Evolutionary conservation across 2,888 invertebrate species (phyloP).

Genomic region (Hydropsyche betteni): DNA sequence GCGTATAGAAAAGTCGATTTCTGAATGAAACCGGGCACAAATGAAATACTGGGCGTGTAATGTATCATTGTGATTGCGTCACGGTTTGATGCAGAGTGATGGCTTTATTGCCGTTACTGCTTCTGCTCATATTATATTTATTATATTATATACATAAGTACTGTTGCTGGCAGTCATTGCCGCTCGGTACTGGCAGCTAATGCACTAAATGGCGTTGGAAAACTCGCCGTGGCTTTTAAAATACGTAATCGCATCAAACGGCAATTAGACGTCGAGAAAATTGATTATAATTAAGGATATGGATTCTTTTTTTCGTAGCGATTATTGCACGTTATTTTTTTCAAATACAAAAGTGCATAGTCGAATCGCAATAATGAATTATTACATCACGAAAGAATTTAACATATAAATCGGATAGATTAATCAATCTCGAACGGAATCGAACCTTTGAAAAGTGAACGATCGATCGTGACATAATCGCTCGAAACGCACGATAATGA

Average conservation of each 20-base stretch:
- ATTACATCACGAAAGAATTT: too few relatives aligned
- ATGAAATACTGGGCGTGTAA: slow-evolving; percentile 48
- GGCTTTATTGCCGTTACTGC: slow-evolving; percentile 47
- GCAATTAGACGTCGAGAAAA: neutral
- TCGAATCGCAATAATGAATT: too few relatives aligned
- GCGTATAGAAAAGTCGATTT: slow-evolving; percentile 26
- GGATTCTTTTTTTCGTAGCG: too few relatives aligned
- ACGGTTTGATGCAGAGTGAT: slow-evolving; percentile 48
- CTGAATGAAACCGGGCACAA: slow-evolving; percentile 41
- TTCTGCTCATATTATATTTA: slow-evolving; percentile 38
- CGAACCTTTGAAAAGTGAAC: neutral
- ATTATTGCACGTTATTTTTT: too few relatives aligned
- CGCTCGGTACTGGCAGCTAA: neutral
- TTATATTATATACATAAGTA: slow-evolving; percentile 15
- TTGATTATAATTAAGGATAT: neutral
- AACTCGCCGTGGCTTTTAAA: slow-evolving; percentile 18
- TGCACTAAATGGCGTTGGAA: neutral
- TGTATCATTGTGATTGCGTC: slow-evolving; percentile 48
- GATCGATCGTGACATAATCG: neutral
- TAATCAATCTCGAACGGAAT: neutral
- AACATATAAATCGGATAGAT: neutral
- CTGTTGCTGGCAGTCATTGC: slow-evolving; percentile 7
- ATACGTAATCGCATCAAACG: slow-evolving; percentile 29
- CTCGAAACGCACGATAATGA: slow-evolving; percentile 2
- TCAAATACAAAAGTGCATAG: too few relatives aligned